Evolutionary conservation across 2,113 vertebrate genomes (phyloP).

Genomic region (Baryphthengus martii): DNA sequence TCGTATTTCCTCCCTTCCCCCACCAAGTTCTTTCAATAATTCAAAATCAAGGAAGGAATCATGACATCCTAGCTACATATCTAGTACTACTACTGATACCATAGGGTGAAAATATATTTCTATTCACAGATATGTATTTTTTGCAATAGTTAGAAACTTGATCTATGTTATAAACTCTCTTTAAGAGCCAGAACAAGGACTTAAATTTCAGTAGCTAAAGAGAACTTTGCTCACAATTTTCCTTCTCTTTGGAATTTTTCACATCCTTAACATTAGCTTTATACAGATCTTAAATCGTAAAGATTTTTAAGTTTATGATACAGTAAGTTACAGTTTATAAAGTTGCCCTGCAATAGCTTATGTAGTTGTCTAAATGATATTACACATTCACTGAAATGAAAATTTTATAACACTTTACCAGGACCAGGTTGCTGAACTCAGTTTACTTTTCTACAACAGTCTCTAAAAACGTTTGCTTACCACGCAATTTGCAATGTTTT

Average conservation of each 20-base stretch:
- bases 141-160: background rate
- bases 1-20: background rate
- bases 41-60: background rate
- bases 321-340: background rate
- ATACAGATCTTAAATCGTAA: background rate
- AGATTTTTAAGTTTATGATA: background rate
- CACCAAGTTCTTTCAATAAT: background rate
- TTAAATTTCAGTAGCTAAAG: background rate
- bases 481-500: conserved; percentile 43
- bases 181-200: background rate
- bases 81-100: background rate
- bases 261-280: background rate
- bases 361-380: background rate
- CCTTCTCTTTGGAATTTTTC: background rate
- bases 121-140: background rate
- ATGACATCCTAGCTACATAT: background rate
- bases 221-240: background rate
- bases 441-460: background rate
- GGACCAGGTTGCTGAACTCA: background rate
- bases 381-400: background rate
- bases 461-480: conserved; percentile 18
- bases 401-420: background rate
- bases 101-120: background rate
- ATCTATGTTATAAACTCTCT: background rate
- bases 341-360: background rate